Evolutionary conservation across 2,888 invertebrate species (phyloP).

Genomic region (Trissonchulus latispiculum): DNA sequence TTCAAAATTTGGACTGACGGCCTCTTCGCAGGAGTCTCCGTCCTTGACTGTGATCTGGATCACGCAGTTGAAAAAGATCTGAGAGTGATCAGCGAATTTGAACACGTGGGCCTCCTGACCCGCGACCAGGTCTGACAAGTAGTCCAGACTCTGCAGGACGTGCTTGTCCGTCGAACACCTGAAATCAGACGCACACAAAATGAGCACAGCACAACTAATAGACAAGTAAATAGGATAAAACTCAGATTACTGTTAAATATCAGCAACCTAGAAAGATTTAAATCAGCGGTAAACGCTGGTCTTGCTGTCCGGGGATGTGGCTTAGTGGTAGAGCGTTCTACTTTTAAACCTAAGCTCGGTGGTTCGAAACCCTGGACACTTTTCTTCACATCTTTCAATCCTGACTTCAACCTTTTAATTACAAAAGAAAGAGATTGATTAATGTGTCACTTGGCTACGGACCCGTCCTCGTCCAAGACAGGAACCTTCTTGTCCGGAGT

Average conservation of each 20-base stretch:
- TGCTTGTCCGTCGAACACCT: slow-evolving; percentile 37
- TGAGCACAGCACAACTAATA: too few species aligned
- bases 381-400: too few species aligned
- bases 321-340: too few species aligned
- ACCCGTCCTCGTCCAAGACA: slow-evolving; percentile 36
- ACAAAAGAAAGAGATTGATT: too few species aligned
- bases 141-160: slow-evolving; percentile 38
- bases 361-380: too few species aligned
- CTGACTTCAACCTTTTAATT: too few species aligned
- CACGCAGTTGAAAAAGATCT: slow-evolving; percentile 42
- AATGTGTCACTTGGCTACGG: not conserved
- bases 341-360: too few species aligned
- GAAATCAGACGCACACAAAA: slow-evolving; percentile 23
- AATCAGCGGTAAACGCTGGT: too few species aligned
- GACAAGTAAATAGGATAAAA: too few species aligned
- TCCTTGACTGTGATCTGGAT: slow-evolving; percentile 39
- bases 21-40: slow-evolving; percentile 28
- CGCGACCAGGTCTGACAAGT: slow-evolving; percentile 35
- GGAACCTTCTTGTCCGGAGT: slow-evolving; percentile 39
- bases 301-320: too few species aligned
- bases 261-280: too few species aligned
- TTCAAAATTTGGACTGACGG: slow-evolving; percentile 27
- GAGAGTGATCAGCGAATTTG: slow-evolving; percentile 38
- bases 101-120: slow-evolving; percentile 34
- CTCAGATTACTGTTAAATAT: too few species aligned